Base-by-base conservation (phyloP, 1,140 invertebrate species). In the Atopsyche davidsoni region DNA sequence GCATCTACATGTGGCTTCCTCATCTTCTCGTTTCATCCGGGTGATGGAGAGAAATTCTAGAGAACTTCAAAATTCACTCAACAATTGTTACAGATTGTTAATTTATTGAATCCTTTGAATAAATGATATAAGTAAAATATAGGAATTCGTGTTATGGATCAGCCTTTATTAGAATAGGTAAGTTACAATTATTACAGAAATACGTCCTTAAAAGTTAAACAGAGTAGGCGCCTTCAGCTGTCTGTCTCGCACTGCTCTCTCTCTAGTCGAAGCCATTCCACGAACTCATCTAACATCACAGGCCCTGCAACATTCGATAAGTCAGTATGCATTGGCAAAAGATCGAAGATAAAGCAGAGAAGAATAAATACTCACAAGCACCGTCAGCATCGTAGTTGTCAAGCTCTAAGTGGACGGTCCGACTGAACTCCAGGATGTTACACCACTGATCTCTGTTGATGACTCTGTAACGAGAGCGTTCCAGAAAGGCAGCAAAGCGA, bases 361-460 rank as follows among this genome's bases (percentile, higher is more conserved):
- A 11, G 11, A 2, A 45, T 40, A 52, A 10, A 21, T 53, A 83
- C 89, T 86, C 70, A 95, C 92, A 96, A 56, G 92, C 92, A 61
- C 91, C 91, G 71, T 94, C 90, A 51, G 92, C 84, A 77, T 95
- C 91, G 71, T 95, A 95, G 73, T 93, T 87, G 38, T 80, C 79
- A 60, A 94, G 76, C 68, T 92, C 87, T 59, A 80, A 75, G 69
- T 79, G 79, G 51, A 96, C 90, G 55, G 85, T 85, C 64, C 89
- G 79, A 60, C 87, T 90, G 74, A 96, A 94, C 76, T 95, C 91
- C 57, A 94, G 77, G 64, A 94, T 91, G 79, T 94, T 96, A 72
- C 79, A 86, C 86, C 86, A 89, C 72, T 95, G 91, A 79, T 95
- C 92, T 73, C 92, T 90, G 76, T 94, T 96, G 60, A 96, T 91